Evolutionary conservation across 2,797 vertebrate genomes (phyloP).

Genomic region (Coranthus polyacanthus): DNA sequence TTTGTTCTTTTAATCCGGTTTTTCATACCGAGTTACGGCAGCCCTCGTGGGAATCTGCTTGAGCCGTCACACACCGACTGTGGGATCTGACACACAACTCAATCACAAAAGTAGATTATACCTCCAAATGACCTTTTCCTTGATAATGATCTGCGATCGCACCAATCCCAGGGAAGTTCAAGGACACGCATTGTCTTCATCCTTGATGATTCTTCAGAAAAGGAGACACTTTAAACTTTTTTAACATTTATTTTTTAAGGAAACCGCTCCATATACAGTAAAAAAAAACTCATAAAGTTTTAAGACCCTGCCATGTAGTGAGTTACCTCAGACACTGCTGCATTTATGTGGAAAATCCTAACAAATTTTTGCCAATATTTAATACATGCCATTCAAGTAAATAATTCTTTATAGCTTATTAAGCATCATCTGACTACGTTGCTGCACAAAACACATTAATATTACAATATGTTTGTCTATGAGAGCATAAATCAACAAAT

Average conservation of each 20-base stretch:
- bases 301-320: slow-evolving; percentile 29
- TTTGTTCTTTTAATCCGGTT: slow-evolving; percentile 68
- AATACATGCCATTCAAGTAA: no score
- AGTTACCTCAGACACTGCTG: slow-evolving; percentile 3
- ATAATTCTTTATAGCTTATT: neutral
- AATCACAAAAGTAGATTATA: neutral
- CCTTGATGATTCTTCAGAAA: neutral
- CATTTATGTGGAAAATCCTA: neutral
- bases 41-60: slow-evolving; percentile 49
- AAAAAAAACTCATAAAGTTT: slow-evolving; percentile 26
- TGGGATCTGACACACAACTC: slow-evolving; percentile 20
- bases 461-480: neutral
- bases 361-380: slow-evolving; percentile 3
- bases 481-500: neutral
- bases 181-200: slow-evolving; percentile 1
- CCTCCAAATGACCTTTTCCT: no score
- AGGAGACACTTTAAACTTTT: neutral
- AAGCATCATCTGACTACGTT: neutral
- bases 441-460: neutral
- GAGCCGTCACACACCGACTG: slow-evolving; percentile 1
- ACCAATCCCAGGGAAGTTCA: neutral
- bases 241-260: slow-evolving; percentile 46
- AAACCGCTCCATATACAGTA: slow-evolving; percentile 6
- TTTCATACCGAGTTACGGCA: slow-evolving; percentile 35
- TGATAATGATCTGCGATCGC: no score